Base-by-base conservation (phyloP, 2,797 vertebrate genomes). In the Myotis daubentonii region DNA sequence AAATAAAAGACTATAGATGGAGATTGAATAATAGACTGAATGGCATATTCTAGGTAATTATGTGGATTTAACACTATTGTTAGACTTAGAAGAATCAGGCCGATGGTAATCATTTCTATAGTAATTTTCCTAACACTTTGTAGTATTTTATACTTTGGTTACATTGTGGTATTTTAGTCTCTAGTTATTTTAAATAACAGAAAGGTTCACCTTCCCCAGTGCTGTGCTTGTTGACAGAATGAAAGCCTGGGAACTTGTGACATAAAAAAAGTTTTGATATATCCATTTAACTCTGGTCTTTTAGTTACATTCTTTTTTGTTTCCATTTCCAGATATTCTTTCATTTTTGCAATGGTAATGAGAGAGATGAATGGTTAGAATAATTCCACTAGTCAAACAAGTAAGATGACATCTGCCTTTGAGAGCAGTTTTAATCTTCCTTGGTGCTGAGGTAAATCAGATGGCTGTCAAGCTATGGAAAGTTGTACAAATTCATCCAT, bases 321-420 rank as follows among this genome's bases (percentile, higher is more conserved):
- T 96, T 96, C 81, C 6, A 94, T 93, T 83, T 94, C 23, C 19
- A 71, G 49, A 38, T 89, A 20, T 57, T 94, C 55, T 87, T 93
- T 86, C 79, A 87, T 84, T 92, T 93, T 94, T 88, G 65, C 36
- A 81, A 23, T 13, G 41, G 25, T 86, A 95, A 94, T 78, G 66
- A 94, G 71, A 93, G 79, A 92, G 47, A 86, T 80, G 79, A 91
- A 36, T 87, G 47, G 71, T 89, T 84, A 87, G 72, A 93, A 57
- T 85, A 75, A 86, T 36, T 76, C 60, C 93, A 44, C 82, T 94
- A 87, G 68, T 94, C 89, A 89, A 94, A 92, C 66, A 71, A 81
- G 72, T 78, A 82, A 93, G 71, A 62, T 75, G 55, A n/a, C 70
- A 70, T 82, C 49, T 81, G 28, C 23, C 49, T 95, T 93, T 81